phyloP scores from a whole-genome alignment of 2,797 vertebrate species.

The Acipenser ruthenus region DNA sequence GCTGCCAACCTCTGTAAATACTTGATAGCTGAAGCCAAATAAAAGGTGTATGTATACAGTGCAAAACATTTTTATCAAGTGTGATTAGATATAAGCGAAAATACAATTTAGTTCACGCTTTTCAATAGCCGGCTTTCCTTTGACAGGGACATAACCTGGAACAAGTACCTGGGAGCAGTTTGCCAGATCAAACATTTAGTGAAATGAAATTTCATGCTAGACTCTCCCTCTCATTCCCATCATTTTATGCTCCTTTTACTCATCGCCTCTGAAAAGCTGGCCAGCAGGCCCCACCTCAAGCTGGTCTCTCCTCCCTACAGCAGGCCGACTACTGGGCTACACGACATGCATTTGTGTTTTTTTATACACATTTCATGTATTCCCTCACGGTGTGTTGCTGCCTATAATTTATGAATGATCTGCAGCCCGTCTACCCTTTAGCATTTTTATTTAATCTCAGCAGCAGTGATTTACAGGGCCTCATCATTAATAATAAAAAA shows the following conservation, averaged over 20 bases:
- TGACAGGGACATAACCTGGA: not conserved
- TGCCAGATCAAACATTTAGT: conserved; percentile 1
- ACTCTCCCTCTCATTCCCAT: not conserved
- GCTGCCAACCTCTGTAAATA: conserved; percentile 1
- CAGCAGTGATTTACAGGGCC: conserved; percentile 64
- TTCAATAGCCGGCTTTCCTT: conserved; percentile 1
- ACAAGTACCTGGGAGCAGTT: conserved; percentile 4
- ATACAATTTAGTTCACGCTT: not conserved
- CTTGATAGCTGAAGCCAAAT: not conserved
- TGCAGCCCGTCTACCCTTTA: conserved; percentile 78
- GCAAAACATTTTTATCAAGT: conserved; percentile 5
- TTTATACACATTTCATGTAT: conserved; percentile 67
- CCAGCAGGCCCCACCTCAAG: conserved; percentile 20
- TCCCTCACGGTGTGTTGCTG: conserved; percentile 71
- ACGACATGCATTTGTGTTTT: conserved; percentile 57
- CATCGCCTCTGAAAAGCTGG: conserved; percentile 13
- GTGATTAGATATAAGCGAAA: conserved; percentile 13
- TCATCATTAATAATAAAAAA: conserved; percentile 82
- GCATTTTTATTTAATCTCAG: conserved; percentile 88
- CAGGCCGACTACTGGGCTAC: conserved; percentile 40
- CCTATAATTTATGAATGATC: conserved; percentile 95
- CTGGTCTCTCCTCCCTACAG: conserved; percentile 9
- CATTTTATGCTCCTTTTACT: not conserved
- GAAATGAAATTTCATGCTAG: not conserved
- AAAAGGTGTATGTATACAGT: not conserved